Evolutionary conservation across 2,888 invertebrate genomes (phyloP).

Genomic region (Timema cristinae): DNA sequence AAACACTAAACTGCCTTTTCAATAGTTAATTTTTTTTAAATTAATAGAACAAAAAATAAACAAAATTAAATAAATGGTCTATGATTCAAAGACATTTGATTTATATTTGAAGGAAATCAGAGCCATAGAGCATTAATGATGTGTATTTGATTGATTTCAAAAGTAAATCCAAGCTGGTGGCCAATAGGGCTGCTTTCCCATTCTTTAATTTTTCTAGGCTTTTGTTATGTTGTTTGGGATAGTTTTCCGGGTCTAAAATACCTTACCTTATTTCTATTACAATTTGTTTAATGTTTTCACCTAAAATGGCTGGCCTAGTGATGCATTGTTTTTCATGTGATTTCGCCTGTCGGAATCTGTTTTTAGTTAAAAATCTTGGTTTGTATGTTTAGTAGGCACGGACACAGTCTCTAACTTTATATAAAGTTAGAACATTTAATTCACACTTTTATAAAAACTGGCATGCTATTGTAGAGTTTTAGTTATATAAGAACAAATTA

Average conservation of each 20-base stretch:
- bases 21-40: background rate
- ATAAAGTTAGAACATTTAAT: no score
- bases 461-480: no score
- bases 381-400: no score
- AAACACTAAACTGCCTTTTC: background rate
- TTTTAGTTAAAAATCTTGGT: no score
- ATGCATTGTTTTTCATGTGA: no score
- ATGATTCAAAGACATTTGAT: background rate
- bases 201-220: background rate
- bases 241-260: background rate
- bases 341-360: no score
- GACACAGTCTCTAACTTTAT: no score
- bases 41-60: background rate
- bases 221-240: background rate
- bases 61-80: background rate
- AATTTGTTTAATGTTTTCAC: no score
- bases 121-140: background rate
- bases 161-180: background rate
- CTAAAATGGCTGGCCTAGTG: no score
- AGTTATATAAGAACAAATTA: no score
- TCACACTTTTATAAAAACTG: no score
- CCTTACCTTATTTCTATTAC: background rate
- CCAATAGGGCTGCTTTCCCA: background rate
- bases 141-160: background rate
- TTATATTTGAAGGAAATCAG: background rate